Conservation (phyloP, 2,797 vertebrate species). For the Galagoides demidoff region DNA sequence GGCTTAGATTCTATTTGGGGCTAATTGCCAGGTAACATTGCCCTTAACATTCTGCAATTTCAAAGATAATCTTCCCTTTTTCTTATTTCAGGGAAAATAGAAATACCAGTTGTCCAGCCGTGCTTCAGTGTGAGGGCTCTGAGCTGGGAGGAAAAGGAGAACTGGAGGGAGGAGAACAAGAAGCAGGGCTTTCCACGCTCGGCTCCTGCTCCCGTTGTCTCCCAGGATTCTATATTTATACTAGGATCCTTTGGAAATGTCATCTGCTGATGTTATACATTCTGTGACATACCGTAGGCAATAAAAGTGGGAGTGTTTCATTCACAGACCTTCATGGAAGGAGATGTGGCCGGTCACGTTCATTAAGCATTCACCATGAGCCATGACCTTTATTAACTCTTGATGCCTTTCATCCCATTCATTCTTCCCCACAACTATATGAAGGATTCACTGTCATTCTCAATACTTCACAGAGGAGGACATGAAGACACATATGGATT, state of each 20-base stretch:
- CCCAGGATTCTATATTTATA: not conserved
- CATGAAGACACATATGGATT: not conserved
- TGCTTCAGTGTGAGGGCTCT: not conserved
- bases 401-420: not conserved
- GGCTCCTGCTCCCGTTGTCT: not conserved
- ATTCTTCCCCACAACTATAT: not conserved
- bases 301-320: not conserved
- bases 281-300: not conserved
- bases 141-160: not conserved
- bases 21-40: not conserved
- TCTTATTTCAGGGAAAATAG: conserved; percentile 13
- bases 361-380: not conserved
- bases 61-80: conserved; percentile 18
- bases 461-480: not conserved
- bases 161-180: not conserved
- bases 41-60: conserved; percentile 4
- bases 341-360: not conserved
- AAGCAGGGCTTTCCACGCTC: rapidly evolving
- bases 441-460: not conserved
- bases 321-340: not conserved
- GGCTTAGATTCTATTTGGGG: not conserved
- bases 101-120: not conserved
- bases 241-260: not conserved
- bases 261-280: not conserved
- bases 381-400: not conserved